Evolutionary conservation across 2,888 invertebrate genomes (phyloP).

Genomic region (Cyrtodaria siliqua): DNA sequence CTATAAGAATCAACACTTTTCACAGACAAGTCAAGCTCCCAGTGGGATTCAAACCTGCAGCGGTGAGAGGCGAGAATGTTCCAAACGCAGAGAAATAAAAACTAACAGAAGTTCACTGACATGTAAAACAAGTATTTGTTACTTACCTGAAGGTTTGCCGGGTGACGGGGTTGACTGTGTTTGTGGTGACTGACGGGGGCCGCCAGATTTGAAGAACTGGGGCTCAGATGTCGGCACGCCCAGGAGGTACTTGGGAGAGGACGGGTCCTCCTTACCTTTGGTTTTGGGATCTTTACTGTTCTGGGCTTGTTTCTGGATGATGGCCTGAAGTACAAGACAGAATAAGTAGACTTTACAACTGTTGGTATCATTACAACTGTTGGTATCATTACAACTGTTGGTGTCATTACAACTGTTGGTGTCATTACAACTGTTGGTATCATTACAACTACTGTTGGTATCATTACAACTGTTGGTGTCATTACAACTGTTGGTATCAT

Average conservation of each 20-base stretch:
- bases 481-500: no score
- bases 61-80: no score
- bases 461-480: no score
- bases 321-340: constrained; percentile 70
- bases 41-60: no score
- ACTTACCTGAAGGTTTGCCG: background rate
- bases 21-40: no score
- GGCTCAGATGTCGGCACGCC: constrained; percentile 77
- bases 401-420: no score
- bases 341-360: no score
- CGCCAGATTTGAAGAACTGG: constrained; percentile 73
- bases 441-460: no score
- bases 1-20: no score
- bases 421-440: no score
- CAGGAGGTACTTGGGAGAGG: constrained; percentile 76
- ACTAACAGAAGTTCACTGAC: background rate
- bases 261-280: constrained; percentile 55
- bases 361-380: no score
- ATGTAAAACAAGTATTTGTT: background rate
- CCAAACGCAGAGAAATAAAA: background rate
- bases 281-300: constrained; percentile 34
- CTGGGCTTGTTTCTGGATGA: constrained; percentile 84
- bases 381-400: no score
- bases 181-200: background rate
- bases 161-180: constrained; percentile 24